phyloP scores from a whole-genome alignment of 1,140 invertebrate genomes.

The Neodiprion pinetum region DNA sequence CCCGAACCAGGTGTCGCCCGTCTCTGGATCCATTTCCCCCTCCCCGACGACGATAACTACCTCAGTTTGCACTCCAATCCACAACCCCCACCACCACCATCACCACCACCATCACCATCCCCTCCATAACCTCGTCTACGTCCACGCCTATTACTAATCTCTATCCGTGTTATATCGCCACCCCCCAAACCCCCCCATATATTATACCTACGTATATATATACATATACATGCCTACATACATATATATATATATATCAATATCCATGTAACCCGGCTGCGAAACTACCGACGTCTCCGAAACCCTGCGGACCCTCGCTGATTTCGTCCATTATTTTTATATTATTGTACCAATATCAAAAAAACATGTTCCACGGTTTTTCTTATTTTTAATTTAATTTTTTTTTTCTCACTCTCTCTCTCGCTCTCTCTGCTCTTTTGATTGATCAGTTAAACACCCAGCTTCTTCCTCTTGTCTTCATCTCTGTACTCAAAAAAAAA shows the following conservation, averaged over 20 bases:
- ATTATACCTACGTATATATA: slow-evolving; percentile 1
- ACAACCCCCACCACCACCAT: slow-evolving; percentile 52
- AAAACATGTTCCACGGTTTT: neutral
- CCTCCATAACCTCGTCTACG: slow-evolving; percentile 60
- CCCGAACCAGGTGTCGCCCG: slow-evolving; percentile 61
- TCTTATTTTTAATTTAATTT: neutral
- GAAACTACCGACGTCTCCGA: too few species aligned
- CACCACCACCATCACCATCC: slow-evolving; percentile 50
- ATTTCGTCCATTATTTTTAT: too few species aligned
- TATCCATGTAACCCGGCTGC: neutral
- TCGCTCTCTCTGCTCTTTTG: neutral
- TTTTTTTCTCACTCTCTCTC: neutral
- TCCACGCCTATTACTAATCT: slow-evolving; percentile 58
- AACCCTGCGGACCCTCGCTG: too few species aligned
- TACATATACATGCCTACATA: neutral
- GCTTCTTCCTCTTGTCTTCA: neutral
- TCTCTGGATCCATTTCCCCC: slow-evolving; percentile 56
- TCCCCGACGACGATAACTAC: slow-evolving; percentile 50
- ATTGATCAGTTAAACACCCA: neutral
- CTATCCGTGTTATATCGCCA: slow-evolving; percentile 17
- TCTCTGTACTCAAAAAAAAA: too few species aligned
- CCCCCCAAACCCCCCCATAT: slow-evolving; percentile 12
- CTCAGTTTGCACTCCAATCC: slow-evolving; percentile 54
- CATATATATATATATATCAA: neutral
- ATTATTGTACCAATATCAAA: neutral